Conservation (phyloP, 2,797 vertebrate genomes). For the Oreonectes daqikongensis region DNA sequence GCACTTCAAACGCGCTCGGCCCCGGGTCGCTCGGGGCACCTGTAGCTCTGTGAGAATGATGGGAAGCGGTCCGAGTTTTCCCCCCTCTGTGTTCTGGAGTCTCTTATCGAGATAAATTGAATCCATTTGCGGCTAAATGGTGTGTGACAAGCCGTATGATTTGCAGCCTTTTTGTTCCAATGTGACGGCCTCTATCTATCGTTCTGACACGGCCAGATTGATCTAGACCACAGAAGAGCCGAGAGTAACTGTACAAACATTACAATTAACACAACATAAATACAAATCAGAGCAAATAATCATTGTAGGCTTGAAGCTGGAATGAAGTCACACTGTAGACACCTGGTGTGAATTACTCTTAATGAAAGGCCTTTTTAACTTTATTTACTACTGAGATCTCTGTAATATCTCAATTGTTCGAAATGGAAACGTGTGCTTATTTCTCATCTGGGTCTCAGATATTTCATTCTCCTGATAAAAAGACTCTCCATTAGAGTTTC, state of each 20-base stretch:
- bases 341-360: slow-evolving; percentile 10
- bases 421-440: too few species aligned
- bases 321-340: slow-evolving; percentile 7
- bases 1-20: slow-evolving; percentile 60
- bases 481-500: too few species aligned
- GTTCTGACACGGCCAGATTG: slow-evolving; percentile 37
- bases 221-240: slow-evolving; percentile 46
- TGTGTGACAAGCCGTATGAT: slow-evolving; percentile 54
- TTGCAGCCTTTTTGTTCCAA: slow-evolving; percentile 51
- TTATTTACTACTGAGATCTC: background rate
- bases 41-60: slow-evolving; percentile 51
- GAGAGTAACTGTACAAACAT: slow-evolving; percentile 35
- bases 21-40: slow-evolving; percentile 54
- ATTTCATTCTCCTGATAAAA: too few species aligned
- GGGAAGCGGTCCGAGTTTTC: slow-evolving; percentile 30
- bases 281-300: slow-evolving; percentile 32
- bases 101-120: slow-evolving; percentile 56
- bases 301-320: background rate
- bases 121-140: slow-evolving; percentile 59
- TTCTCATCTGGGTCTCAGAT: too few species aligned
- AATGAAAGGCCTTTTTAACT: background rate
- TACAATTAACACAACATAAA: slow-evolving; percentile 20
- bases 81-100: slow-evolving; percentile 45
- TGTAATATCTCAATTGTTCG: too few species aligned
- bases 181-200: slow-evolving; percentile 53